Conservation (phyloP, 2,888 invertebrate species). For the Danaus chrysippus region DNA sequence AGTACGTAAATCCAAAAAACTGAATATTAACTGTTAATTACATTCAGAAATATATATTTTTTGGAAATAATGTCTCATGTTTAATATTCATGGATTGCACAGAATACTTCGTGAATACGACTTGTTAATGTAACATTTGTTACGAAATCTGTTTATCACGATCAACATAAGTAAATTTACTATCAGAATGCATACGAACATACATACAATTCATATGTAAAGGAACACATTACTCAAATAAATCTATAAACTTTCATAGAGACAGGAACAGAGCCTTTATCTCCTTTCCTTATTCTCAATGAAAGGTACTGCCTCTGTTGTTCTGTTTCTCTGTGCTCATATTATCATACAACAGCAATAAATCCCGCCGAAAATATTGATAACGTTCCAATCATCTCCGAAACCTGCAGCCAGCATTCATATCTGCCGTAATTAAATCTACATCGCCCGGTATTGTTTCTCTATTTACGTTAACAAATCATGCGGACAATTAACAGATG, state of each 20-base stretch:
- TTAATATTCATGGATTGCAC: slow-evolving; percentile 19
- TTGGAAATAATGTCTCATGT: slow-evolving; percentile 16
- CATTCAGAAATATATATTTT: slow-evolving; percentile 15
- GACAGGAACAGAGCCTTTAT: too few species aligned
- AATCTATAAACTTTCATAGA: too few species aligned
- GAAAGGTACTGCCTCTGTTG: slow-evolving; percentile 7
- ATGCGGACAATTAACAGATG: slow-evolving; percentile 51
- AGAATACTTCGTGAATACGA: slow-evolving; percentile 11
- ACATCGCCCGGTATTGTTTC: slow-evolving; percentile 40
- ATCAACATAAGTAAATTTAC: too few species aligned
- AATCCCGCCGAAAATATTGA: slow-evolving; percentile 64
- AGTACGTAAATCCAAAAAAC: not conserved
- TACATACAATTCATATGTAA: too few species aligned
- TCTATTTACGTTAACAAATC: slow-evolving; percentile 48
- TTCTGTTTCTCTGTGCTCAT: slow-evolving; percentile 24
- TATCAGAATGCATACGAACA: too few species aligned
- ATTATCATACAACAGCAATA: slow-evolving; percentile 53
- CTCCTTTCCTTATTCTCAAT: not conserved
- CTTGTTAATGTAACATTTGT: not conserved
- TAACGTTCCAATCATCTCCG: slow-evolving; percentile 43
- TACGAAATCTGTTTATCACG: too few species aligned
- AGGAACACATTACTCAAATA: too few species aligned
- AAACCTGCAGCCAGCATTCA: slow-evolving; percentile 37
- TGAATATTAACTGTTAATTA: slow-evolving; percentile 11
- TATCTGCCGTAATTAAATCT: slow-evolving; percentile 42